Conservation (phyloP, 2,797 vertebrate species). For the Novumbra hubbsi region DNA sequence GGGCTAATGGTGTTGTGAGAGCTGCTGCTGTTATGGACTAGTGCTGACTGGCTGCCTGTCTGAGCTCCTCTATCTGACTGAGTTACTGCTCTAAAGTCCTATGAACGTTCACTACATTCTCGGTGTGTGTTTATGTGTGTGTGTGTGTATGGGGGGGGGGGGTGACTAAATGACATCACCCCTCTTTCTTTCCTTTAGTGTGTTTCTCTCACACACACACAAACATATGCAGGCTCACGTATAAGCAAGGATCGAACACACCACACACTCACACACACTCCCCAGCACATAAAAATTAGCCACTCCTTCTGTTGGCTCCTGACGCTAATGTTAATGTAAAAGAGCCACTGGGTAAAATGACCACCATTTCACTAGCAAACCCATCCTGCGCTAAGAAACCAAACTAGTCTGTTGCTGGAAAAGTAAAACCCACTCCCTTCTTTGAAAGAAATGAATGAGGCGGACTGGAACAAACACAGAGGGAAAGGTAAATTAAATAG, state of each 20-base stretch:
- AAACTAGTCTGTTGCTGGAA: slow-evolving; percentile 11
- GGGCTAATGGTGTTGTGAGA: slow-evolving; percentile 1
- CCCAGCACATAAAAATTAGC: slow-evolving; percentile 2
- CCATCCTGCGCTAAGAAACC: slow-evolving; percentile 30
- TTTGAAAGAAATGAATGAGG: slow-evolving; percentile 50
- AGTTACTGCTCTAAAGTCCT: slow-evolving; percentile 34
- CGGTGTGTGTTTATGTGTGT: slow-evolving; percentile 19
- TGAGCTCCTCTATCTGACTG: slow-evolving; percentile 36
- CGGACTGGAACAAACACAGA: slow-evolving; percentile 9
- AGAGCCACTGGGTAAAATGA: slow-evolving; percentile 52
- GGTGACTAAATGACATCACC: slow-evolving; percentile 45
- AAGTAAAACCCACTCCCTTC: slow-evolving; percentile 52
- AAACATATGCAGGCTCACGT: neutral
- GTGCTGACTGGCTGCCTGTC: slow-evolving; percentile 37
- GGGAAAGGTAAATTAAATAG: neutral
- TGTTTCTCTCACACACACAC: neutral
- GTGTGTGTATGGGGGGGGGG: slow-evolving; percentile 4
- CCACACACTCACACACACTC: neutral
- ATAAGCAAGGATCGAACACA: neutral
- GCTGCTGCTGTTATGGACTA: slow-evolving; percentile 23
- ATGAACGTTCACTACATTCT: neutral
- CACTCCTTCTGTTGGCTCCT: slow-evolving; percentile 34
- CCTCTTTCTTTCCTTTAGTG: slow-evolving; percentile 2
- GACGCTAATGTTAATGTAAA: slow-evolving; percentile 52
- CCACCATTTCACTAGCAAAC: slow-evolving; percentile 53